A percentile compares a stretch with the other conserved stretches of the same genome.
Evolutionary conservation across 2,888 invertebrate genomes (phyloP).

Genomic region (Phaedon cochleariae): DNA sequence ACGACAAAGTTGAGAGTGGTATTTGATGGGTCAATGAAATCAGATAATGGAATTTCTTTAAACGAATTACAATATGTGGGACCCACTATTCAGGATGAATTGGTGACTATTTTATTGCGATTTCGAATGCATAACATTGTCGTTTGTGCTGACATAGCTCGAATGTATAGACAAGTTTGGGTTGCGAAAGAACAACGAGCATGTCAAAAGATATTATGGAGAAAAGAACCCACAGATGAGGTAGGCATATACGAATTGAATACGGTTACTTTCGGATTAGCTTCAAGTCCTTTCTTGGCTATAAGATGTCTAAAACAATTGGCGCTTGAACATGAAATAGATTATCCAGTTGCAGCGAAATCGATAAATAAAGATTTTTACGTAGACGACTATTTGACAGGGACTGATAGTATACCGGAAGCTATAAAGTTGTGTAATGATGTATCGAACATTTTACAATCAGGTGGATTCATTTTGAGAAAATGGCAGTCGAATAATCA

Average conservation of each 20-base stretch:
- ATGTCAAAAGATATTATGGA: constrained; percentile 41
- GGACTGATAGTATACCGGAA: not conserved
- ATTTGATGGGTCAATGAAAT: no score
- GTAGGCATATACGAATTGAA: constrained; percentile 31
- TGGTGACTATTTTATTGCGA: constrained; percentile 35
- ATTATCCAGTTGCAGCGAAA: no score
- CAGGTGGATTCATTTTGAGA: not conserved
- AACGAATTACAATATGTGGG: constrained; percentile 39
- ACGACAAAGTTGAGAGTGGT: no score
- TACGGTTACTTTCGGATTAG: constrained; percentile 32
- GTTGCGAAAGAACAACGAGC: constrained; percentile 31
- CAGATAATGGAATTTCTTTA: constrained; percentile 29
- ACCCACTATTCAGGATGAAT: constrained; percentile 39
- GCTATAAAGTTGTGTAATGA: not conserved
- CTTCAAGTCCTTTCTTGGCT: constrained; percentile 49
- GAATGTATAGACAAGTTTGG: constrained; percentile 44
- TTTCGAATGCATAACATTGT: constrained; percentile 36
- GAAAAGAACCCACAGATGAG: constrained; percentile 21
- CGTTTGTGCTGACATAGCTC: constrained; percentile 41
- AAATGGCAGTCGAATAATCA: constrained; percentile 7
- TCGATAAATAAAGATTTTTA: constrained; percentile 28
- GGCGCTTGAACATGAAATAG: no score
- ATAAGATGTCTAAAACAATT: no score
- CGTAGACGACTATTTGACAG: constrained; percentile 33
- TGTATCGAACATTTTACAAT: not conserved